A percentile compares a stretch with the other conserved stretches of the same genome.
These are phyloP conservation scores for Solea senegalensis DNA, from an alignment of 2,113 vertebrate genomes.

Conservation along the genomic window DNA sequence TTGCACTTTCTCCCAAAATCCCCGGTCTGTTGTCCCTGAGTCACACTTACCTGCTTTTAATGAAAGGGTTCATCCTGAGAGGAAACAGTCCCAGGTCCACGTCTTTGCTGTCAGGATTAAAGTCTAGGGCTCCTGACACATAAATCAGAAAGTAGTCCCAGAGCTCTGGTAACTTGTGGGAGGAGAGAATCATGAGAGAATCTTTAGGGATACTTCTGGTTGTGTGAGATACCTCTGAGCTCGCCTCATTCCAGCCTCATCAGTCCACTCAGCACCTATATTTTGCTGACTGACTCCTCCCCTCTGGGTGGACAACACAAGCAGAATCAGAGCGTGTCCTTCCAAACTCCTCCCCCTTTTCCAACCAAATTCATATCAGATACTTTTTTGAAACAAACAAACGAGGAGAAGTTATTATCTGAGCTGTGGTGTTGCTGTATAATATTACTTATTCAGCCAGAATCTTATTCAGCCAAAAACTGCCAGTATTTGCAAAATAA, in stretches of 20 bases:
- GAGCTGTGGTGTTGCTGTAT: no score
- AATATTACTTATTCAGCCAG: no score
- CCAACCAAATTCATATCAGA: not conserved
- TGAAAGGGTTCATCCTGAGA: slow-evolving; percentile 72
- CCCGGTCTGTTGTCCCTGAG: not conserved
- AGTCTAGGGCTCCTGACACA: slow-evolving; percentile 71
- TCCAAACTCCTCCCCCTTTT: not conserved
- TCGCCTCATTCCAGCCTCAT: slow-evolving; percentile 26
- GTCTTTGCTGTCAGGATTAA: slow-evolving; percentile 69
- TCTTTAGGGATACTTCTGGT: not conserved
- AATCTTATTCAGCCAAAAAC: no score
- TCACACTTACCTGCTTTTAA: slow-evolving; percentile 64
- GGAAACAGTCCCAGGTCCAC: slow-evolving; percentile 73
- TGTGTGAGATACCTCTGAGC: not conserved
- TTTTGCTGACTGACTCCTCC: slow-evolving; percentile 67
- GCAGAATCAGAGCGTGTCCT: slow-evolving; percentile 24
- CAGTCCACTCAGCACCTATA: slow-evolving; percentile 65
- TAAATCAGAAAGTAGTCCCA: slow-evolving; percentile 79
- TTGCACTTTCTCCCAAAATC: not conserved
- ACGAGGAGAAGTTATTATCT: no score
- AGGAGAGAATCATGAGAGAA: slow-evolving; percentile 65
- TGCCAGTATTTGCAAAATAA: no score
- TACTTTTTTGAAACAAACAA: not conserved
- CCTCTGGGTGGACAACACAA: slow-evolving; percentile 12
- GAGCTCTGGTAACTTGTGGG: slow-evolving; percentile 73